phyloP scores from a whole-genome alignment of 2,888 invertebrate species.

The Caenorhabditis sp. region DNA sequence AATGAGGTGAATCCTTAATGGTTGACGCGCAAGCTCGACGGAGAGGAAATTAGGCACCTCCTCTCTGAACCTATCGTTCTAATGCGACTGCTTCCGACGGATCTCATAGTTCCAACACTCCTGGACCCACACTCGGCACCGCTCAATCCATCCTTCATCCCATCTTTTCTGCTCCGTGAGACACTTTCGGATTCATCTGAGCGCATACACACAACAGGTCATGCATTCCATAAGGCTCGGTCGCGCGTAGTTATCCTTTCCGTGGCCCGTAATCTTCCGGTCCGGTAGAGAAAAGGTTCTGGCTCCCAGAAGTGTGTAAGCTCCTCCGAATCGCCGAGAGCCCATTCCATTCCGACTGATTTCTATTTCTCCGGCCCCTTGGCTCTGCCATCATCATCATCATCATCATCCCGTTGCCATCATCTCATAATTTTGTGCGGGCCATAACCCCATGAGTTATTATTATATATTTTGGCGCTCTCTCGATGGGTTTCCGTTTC shows the following conservation, averaged over 20 bases:
- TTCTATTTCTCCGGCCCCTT: constrained; percentile 10
- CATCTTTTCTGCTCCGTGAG: constrained; percentile 41
- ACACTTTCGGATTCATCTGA: constrained; percentile 62
- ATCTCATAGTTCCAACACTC: too few species aligned
- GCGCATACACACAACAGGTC: constrained; percentile 60
- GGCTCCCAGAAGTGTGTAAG: constrained; percentile 7
- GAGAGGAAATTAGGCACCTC: too few species aligned
- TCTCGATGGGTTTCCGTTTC: constrained; percentile 47
- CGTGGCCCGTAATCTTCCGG: constrained; percentile 46
- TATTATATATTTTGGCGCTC: constrained; percentile 53
- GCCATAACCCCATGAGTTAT: constrained; percentile 39
- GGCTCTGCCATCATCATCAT: constrained; percentile 4
- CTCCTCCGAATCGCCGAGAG: background rate
- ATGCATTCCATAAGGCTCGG: constrained; percentile 64
- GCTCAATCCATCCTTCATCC: constrained; percentile 37
- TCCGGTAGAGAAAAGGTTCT: constrained; percentile 51
- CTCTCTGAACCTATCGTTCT: too few species aligned
- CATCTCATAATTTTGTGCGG: constrained; percentile 42
- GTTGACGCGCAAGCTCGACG: constrained; percentile 32
- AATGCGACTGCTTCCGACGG: too few species aligned
- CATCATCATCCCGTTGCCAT: constrained; percentile 48
- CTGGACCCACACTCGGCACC: constrained; percentile 4
- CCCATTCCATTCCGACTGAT: constrained; percentile 25
- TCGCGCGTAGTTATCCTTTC: constrained; percentile 55
- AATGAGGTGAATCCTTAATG: constrained; percentile 29